Evolutionary conservation across 2,797 vertebrate species (phyloP), one percentile per base, ranked within the genome.

Genomic region (Apogon talboti): DNA sequence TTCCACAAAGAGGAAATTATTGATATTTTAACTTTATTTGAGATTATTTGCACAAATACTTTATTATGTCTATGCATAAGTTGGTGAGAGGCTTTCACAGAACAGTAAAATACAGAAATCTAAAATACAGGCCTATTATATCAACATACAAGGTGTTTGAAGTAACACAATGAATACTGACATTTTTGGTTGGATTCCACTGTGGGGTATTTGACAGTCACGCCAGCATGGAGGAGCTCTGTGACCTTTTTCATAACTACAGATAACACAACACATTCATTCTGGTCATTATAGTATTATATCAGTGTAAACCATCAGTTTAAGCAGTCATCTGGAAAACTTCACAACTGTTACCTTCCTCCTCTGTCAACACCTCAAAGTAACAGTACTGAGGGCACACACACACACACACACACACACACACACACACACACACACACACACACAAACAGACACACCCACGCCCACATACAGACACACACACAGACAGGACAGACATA

Each of bases 291-390:
- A 58, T 18, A 9, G 35, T 60, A 58, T 76, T 61, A 38, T 81
- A 82, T 89, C 83, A 69, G 79, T 37, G 16, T 49, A 60, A 84
- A 70, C 60, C 85, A 76, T 89, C 85, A 68, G 33, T 62, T 66
- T 48, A 46, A 58, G 79, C 79, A 89, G 56, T 74, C 83, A 72
- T 73, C 51, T 83, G 79, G 74, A 88, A 88, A 82, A 78, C 24
- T 64, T 28, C 72, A 54, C 67, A 76, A 76, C 79, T 87, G 56
- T 88, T 84, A 84, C 79, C 85, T 87, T 89, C 82, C 83, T 83
- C 64, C 60, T 87, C 87, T 72, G 73, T 91, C 87, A 71, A 12
- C 87, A 73, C 79, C 71, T 85, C 61, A 30, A 10, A 18, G 33
- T 74, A 55, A 73, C 64, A 61, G 56, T 66, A 83, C 56, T 77